A percentile compares a stretch with the other conserved stretches of the same genome.
phyloP scores from a whole-genome alignment of 2,797 vertebrate genomes.

The Gallinago nigripennis region DNA sequence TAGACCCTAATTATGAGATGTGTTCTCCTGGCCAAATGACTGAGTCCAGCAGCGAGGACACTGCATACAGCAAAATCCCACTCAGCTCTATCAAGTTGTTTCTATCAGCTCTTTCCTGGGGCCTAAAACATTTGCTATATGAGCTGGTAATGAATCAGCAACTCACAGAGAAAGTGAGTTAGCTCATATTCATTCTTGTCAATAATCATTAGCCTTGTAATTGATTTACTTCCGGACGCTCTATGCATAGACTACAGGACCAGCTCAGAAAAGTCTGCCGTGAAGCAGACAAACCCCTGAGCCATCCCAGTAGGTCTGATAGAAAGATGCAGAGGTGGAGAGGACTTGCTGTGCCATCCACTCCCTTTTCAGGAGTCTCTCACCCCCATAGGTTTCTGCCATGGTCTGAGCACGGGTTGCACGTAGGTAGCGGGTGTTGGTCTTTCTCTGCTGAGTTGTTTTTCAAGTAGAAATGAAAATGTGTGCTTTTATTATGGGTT shows the following conservation, averaged over 20 bases:
- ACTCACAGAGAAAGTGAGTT: not conserved
- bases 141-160: not conserved
- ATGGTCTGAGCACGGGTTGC: not conserved
- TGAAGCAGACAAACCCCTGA: not conserved
- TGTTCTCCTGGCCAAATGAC: not conserved
- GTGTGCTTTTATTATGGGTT: not conserved
- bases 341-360: not conserved
- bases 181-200: not conserved
- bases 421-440: not conserved
- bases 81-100: not conserved
- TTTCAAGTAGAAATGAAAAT: not conserved
- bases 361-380: not conserved
- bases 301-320: not conserved
- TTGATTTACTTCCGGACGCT: not conserved
- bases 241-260: not conserved
- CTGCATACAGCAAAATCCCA: not conserved
- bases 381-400: not conserved
- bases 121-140: not conserved
- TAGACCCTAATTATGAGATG: not conserved
- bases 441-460: not conserved
- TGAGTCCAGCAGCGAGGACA: not conserved
- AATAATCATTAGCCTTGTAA: not conserved
- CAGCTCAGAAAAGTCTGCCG: not conserved
- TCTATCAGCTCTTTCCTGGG: not conserved
- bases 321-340: not conserved